Conservation (phyloP, 2,888 invertebrate species). For the Ormia ochracea region DNA sequence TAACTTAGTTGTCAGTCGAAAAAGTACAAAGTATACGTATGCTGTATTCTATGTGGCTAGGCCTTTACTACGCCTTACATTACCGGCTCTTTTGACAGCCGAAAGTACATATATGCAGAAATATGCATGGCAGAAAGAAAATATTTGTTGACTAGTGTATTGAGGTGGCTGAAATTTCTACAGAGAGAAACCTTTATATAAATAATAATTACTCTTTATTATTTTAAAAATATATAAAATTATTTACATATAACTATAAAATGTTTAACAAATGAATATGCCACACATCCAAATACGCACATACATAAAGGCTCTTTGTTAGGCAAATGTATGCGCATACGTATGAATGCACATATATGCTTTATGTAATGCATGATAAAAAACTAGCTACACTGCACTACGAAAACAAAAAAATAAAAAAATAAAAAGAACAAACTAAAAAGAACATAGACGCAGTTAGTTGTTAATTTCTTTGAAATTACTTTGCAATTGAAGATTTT, state of each 20-base stretch:
- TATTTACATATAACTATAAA: slow-evolving; percentile 2
- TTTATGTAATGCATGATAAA: slow-evolving; percentile 34
- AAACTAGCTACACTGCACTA: slow-evolving; percentile 66
- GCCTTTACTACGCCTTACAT: no score
- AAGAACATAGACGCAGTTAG: background rate
- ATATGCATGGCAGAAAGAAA: background rate
- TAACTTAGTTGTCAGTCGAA: no score
- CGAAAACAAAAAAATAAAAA: slow-evolving; percentile 64
- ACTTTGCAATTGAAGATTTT: background rate
- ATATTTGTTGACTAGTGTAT: slow-evolving; percentile 19
- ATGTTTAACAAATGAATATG: background rate
- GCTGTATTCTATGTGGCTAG: no score
- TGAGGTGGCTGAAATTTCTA: background rate
- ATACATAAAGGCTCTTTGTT: no score
- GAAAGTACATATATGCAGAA: background rate
- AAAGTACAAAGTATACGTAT: no score
- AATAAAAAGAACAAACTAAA: background rate
- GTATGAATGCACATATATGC: slow-evolving; percentile 39
- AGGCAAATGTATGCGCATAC: background rate
- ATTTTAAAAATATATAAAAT: background rate
- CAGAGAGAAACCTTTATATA: background rate
- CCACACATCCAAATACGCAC: background rate
- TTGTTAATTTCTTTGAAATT: background rate
- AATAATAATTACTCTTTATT: slow-evolving; percentile 12
- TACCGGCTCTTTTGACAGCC: no score